Conservation (phyloP, 2,888 invertebrate species). For the Drosophila colorata region DNA sequence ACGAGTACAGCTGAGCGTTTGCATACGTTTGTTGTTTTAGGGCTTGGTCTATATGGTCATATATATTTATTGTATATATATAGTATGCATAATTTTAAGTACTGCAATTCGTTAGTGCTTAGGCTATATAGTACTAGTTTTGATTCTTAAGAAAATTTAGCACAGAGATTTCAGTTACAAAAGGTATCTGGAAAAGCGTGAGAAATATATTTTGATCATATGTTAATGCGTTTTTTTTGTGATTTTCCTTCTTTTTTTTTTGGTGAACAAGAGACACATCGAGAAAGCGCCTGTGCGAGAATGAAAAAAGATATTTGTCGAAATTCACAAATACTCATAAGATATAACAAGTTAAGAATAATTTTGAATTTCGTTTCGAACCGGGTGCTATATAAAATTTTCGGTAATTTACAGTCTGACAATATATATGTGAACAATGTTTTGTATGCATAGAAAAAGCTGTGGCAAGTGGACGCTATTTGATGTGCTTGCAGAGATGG, state of each 20-base stretch:
- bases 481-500: conserved; percentile 84
- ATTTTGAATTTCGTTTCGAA: conserved; percentile 9
- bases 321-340: conserved; percentile 16
- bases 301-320: conserved; percentile 10
- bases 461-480: conserved; percentile 58
- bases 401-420: conserved; percentile 35
- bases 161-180: conserved; percentile 61
- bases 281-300: conserved; percentile 24
- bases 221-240: not conserved
- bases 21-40: conserved; percentile 27
- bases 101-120: conserved; percentile 52
- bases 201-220: conserved; percentile 20
- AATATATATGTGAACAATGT: conserved; percentile 14
- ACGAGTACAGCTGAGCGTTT: conserved; percentile 57
- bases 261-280: conserved; percentile 24
- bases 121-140: conserved; percentile 58
- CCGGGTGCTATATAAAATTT: conserved; percentile 25
- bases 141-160: conserved; percentile 75
- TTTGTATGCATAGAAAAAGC: not conserved
- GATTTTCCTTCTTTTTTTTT: not conserved
- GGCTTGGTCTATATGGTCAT: conserved; percentile 29
- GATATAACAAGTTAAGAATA: not conserved
- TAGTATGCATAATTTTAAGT: conserved; percentile 44
- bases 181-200: conserved; percentile 33
- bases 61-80: conserved; percentile 15